Base-by-base conservation (phyloP, 2,113 vertebrate genomes). In the Indicator indicator region DNA sequence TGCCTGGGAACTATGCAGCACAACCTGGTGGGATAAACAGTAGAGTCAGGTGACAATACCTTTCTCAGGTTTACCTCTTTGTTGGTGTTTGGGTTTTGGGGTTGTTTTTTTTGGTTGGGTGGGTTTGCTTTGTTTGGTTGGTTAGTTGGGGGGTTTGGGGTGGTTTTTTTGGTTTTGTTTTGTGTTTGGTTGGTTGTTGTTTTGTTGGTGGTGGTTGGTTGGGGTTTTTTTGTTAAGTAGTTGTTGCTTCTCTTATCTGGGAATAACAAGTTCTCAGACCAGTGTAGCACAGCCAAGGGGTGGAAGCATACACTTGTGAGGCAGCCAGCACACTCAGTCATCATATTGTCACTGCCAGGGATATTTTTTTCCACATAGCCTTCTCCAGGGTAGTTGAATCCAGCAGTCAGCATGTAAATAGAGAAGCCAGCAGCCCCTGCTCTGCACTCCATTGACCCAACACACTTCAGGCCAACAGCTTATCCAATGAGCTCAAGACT, bases 31-130 rank as follows among this genome's bases (percentile, higher is more conserved):
- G 38, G 67, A 85, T 44, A 81, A 93, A 83, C 8, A 21, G 83
- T 15, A 52, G 62, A 64, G 68, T 96, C 93, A 78, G 94, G 82
- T 96, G 94, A 92, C 90, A 91, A 48, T 38, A 55, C 73, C 38
- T 16, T 64, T 91, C 89, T 97, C 81, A 42, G 67, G 76, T 93
- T 96, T 84, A 93, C 84, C 36, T 86, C 27, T 33, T 80, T 46
- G 55, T 14, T 84, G 38, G 24, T 17, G n/a, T 24, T 63, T 16
- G 15, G 60, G 63, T 12, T 24, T 26, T 52, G 24, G 23, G 23
- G 23, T 48, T 23, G 59, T 55, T 55, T 27, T 56, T 13, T 13
- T 46, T 33, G 42, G 42, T 44, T n/a, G 48, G 48, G 10, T 11
- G 48, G 48, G 9, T 9, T 11, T 14, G 42, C 42, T 2, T 27